Evolutionary conservation across 2,113 vertebrate species (phyloP).

Genomic region (Tragelaphus imberbis): DNA sequence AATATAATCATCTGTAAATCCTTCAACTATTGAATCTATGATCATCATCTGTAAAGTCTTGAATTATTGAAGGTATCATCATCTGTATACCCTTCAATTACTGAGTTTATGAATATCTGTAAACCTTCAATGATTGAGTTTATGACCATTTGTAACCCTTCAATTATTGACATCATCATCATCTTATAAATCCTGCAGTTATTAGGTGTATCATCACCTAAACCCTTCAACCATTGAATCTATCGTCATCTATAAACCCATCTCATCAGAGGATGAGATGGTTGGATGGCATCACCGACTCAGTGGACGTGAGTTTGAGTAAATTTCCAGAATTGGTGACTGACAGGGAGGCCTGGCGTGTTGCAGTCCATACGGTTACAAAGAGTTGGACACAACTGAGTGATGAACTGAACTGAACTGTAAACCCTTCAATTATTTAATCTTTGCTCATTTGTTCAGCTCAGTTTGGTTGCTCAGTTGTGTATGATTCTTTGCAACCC

Average conservation of each 20-base stretch:
- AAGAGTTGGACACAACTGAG: rapidly evolving
- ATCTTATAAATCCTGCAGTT: neutral
- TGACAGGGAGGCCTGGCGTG: neutral
- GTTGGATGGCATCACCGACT: neutral
- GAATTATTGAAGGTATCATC: neutral
- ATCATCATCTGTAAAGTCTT: neutral
- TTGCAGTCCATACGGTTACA: rapidly evolving
- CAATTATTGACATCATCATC: neutral
- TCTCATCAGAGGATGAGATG: neutral
- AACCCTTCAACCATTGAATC: neutral
- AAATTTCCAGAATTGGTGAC: neutral
- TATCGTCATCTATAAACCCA: neutral
- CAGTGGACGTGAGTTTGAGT: neutral
- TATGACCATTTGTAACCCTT: neutral
- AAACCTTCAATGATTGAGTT: neutral
- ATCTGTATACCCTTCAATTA: neutral
- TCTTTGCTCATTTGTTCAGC: no score
- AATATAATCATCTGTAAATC: neutral
- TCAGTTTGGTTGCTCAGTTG: neutral
- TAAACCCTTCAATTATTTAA: neutral
- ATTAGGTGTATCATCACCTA: neutral
- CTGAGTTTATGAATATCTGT: neutral
- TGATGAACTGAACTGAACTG: neutral
- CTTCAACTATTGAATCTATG: neutral
- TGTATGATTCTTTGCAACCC: neutral